Evolutionary conservation across 1,140 invertebrate genomes (phyloP).

Genomic region (Heliconius congener): DNA sequence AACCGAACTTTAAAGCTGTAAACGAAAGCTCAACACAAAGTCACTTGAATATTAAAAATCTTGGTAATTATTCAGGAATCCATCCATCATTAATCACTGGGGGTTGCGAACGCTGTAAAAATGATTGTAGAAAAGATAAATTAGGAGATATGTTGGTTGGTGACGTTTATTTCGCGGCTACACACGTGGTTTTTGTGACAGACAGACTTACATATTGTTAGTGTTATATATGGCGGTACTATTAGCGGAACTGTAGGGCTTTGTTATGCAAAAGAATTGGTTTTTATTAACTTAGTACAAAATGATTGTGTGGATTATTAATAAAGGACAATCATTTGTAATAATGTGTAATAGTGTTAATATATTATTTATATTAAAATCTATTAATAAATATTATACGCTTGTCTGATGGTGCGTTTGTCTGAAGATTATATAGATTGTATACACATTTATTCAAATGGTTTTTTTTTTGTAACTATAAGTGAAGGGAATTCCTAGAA

Average conservation of each 20-base stretch:
- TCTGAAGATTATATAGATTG: not conserved
- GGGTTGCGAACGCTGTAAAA: slow-evolving; percentile 77
- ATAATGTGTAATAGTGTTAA: not conserved
- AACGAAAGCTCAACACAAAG: slow-evolving; percentile 47
- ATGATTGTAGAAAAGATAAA: slow-evolving; percentile 80
- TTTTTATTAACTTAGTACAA: not conserved
- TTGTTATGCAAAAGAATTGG: slow-evolving; percentile 10
- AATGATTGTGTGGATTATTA: not conserved
- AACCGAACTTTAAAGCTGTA: slow-evolving; percentile 39
- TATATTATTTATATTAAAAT: slow-evolving; percentile 7
- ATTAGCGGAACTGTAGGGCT: not conserved
- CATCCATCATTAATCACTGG: slow-evolving; percentile 80
- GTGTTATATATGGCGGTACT: slow-evolving; percentile 52
- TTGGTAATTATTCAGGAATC: slow-evolving; percentile 82
- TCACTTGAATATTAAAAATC: slow-evolving; percentile 82
- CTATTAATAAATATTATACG: slow-evolving; percentile 8
- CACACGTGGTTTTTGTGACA: slow-evolving; percentile 60
- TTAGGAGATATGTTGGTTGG: slow-evolving; percentile 61
- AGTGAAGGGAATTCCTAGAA: no score
- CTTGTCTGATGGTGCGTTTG: not conserved
- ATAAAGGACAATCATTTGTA: not conserved
- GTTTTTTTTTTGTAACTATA: no score
- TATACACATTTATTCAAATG: no score
- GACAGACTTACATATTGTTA: slow-evolving; percentile 53
- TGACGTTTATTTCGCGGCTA: slow-evolving; percentile 68